Evolutionary conservation across 2,797 vertebrate genomes (phyloP), one percentile per base, ranked within the genome.

Genomic region (Acanthiza pusilla): DNA sequence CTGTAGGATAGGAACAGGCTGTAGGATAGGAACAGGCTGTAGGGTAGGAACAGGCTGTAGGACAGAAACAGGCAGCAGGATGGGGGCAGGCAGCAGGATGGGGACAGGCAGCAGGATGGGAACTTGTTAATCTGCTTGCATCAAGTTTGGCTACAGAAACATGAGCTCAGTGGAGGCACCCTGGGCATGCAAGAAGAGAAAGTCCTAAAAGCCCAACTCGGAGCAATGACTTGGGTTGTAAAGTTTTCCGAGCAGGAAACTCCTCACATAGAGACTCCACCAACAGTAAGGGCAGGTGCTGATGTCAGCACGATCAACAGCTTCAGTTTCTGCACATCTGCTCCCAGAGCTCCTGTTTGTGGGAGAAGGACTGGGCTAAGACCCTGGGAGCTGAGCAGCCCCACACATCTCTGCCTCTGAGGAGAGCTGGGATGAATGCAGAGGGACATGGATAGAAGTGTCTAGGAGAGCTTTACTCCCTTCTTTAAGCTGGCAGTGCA

Each of bases 171-270:
- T 14, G 30, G 68, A 66, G 23, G 26, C 7, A 45, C 5, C 15
- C 36, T 72, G 36, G 27, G n/a, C 40, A 13, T 2, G 17, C 19
- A 32, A 79, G 43, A 42, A 67, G 20, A 53, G 26, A 48, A 50
- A 14, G 40, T 75, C 47, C 30, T 30, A 23, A 71, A 68, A 88
- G 15, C 53, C 42, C 8, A 9, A 4, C 57, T 73, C 0, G 0
- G 14, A 73, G 53, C 48, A 82, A 23, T 1, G 6, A 9, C 23
- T 55, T 51, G 34, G 61, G 16, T 74, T 91, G 17, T 18, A 17
- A 43, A 19, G 15, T 51, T 74, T 93, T 34, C 48, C 0, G 2
- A 54, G 32, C 36, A 57, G 77, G 43, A 63, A 43, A 27, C 18
- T 54, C 17, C 47, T 89, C 50, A 7, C 2, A 2, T 15, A 67